Conservation (phyloP, 2,113 vertebrate genomes). For the Pimephales promelas region DNA sequence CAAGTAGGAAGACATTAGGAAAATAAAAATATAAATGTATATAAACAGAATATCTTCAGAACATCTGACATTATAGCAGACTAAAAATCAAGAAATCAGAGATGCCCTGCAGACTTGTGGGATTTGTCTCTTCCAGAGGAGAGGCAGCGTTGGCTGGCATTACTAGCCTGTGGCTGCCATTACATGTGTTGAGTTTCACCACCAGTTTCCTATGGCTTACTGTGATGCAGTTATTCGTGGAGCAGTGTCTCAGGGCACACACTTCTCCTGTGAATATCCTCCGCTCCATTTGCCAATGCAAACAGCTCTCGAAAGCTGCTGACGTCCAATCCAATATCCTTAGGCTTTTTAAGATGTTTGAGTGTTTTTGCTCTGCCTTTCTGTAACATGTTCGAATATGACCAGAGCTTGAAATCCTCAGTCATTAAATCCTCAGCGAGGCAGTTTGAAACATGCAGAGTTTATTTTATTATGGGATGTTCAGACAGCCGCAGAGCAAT, state of each 20-base stretch:
- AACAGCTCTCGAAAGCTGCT: constrained; percentile 73
- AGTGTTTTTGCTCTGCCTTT: constrained; percentile 57
- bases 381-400: constrained; percentile 70
- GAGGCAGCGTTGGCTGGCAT: constrained; percentile 65
- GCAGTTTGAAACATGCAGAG: constrained; percentile 73
- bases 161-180: constrained; percentile 70
- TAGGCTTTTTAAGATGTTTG: constrained; percentile 67
- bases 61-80: neutral
- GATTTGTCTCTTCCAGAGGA: constrained; percentile 59
- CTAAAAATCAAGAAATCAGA: constrained; percentile 17
- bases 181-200: constrained; percentile 76
- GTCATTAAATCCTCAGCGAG: constrained; percentile 76
- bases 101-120: constrained; percentile 8
- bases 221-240: constrained; percentile 65
- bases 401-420: constrained; percentile 76
- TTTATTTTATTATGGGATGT: constrained; percentile 81
- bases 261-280: constrained; percentile 72
- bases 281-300: constrained; percentile 71
- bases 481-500: constrained; percentile 79
- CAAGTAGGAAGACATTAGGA: constrained; percentile 7
- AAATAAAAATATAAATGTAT: neutral
- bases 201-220: constrained; percentile 75
- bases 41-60: constrained; percentile 1
- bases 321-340: constrained; percentile 74
- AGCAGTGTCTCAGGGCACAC: constrained; percentile 72